Conservation (phyloP, 2,113 vertebrate species). For the Ictalurus punctatus region DNA sequence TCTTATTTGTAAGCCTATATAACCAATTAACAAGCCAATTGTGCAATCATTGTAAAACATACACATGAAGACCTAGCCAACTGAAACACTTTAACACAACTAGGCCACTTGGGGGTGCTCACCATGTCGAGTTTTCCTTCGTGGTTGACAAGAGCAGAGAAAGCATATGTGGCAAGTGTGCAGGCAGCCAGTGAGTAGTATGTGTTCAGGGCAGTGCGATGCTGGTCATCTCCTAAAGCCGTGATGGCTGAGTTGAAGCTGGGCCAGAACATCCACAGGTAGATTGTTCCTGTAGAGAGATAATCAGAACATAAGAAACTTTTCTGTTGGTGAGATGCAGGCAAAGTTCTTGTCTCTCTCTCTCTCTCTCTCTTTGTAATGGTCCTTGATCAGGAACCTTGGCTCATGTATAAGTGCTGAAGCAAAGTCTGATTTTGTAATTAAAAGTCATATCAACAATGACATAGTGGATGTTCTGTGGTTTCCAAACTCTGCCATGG, state of each 20-base stretch:
- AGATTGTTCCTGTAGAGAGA: constrained; percentile 80
- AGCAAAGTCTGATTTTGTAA: background rate
- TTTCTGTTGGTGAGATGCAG: background rate
- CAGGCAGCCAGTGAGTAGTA: constrained; percentile 87
- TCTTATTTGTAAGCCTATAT: background rate
- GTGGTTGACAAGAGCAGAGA: constrained; percentile 72
- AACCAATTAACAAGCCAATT: background rate
- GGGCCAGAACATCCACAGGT: constrained; percentile 96
- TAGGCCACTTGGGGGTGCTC: constrained; percentile 47
- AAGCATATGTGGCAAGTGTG: constrained; percentile 77
- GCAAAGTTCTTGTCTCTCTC: background rate
- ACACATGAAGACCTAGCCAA: background rate
- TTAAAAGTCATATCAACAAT: background rate
- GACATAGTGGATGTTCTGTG: background rate
- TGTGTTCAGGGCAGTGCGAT: constrained; percentile 84
- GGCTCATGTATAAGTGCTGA: background rate
- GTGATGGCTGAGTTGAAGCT: constrained; percentile 85
- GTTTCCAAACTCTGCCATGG: background rate
- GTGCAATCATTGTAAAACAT: background rate
- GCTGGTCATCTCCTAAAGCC: constrained; percentile 68
- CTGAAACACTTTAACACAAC: background rate
- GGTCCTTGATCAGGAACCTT: background rate
- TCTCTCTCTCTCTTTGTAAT: background rate
- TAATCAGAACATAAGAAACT: background rate
- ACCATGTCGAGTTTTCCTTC: constrained; percentile 84